Evolutionary conservation across 2,888 invertebrate species (phyloP).

Genomic region (Dicyrtomina minuta): DNA sequence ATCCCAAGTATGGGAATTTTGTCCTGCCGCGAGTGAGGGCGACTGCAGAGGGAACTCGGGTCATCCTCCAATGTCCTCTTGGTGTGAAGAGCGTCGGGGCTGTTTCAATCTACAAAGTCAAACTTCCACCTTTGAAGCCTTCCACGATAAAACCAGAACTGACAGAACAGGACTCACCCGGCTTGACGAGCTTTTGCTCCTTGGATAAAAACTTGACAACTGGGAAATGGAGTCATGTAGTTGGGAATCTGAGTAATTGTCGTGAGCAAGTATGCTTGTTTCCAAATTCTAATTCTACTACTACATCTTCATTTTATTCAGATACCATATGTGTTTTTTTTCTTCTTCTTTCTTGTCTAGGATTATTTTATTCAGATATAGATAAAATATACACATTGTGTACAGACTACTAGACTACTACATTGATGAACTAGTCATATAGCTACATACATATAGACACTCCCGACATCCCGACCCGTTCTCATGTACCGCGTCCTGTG

Average conservation of each 20-base stretch:
- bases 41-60: background rate
- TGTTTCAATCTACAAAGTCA: slow-evolving; percentile 6
- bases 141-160: background rate
- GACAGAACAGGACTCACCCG: background rate
- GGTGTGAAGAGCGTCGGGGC: slow-evolving; percentile 10
- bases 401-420: too few species aligned
- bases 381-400: too few species aligned
- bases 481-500: too few species aligned
- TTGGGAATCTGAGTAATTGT: slow-evolving; percentile 11
- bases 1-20: slow-evolving; percentile 10
- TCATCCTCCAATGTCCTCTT: slow-evolving; percentile 13
- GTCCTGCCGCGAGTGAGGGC: slow-evolving; percentile 5
- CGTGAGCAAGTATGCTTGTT: slow-evolving; percentile 17
- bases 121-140: background rate
- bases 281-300: too few species aligned
- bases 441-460: too few species aligned
- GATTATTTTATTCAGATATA: too few species aligned
- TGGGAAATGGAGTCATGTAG: slow-evolving; percentile 10
- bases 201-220: slow-evolving; percentile 8
- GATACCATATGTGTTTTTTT: too few species aligned
- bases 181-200: slow-evolving; percentile 12
- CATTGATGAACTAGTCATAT: too few species aligned
- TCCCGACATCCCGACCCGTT: too few species aligned
- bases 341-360: too few species aligned
- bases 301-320: background rate